These are phyloP conservation scores for Nothobranchius furzeri DNA, from an alignment of 2,113 vertebrate species.

Conservation along the genomic window DNA sequence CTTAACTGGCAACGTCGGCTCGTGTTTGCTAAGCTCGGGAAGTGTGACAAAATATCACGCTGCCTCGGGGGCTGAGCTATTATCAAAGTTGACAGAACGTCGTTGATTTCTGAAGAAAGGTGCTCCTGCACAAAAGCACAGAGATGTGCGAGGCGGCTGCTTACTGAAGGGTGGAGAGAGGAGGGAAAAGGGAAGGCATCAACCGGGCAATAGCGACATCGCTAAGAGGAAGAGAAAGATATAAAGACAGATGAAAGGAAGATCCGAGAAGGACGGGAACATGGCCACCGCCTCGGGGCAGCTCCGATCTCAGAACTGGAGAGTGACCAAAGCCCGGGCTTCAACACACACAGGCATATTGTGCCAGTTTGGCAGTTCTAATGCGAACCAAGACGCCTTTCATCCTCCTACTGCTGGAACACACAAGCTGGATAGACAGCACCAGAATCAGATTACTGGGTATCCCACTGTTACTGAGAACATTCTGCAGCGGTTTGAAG, in stretches of 20 bases:
- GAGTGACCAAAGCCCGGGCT: constrained; percentile 63
- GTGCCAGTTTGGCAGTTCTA: constrained; percentile 56
- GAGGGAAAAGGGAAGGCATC: constrained; percentile 30
- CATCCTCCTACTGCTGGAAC: constrained; percentile 67
- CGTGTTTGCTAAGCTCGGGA: constrained; percentile 53
- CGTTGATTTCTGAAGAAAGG: constrained; percentile 39
- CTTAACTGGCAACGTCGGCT: constrained; percentile 45
- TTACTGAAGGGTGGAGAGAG: constrained; percentile 28
- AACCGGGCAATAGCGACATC: constrained; percentile 20
- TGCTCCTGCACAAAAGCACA: constrained; percentile 20
- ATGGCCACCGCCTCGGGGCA: constrained; percentile 56
- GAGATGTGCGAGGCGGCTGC: constrained; percentile 21
- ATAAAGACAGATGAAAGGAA: constrained; percentile 58
- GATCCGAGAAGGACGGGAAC: constrained; percentile 39
- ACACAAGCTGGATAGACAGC: constrained; percentile 39
- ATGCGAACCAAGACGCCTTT: constrained; percentile 63
- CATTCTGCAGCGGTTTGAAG: constrained; percentile 38
- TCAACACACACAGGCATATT: constrained; percentile 25
- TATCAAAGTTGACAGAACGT: constrained; percentile 63
- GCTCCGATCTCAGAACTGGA: constrained; percentile 56
- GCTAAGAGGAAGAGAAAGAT: constrained; percentile 36
- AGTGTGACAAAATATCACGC: constrained; percentile 57
- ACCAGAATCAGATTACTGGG: constrained; percentile 57
- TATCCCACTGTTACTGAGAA: constrained; percentile 45
- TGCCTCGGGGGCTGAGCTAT: constrained; percentile 43